Evolutionary conservation across 2,888 invertebrate species (phyloP), one percentile per base, ranked within the genome.

Genomic region (Elysia crispata): DNA sequence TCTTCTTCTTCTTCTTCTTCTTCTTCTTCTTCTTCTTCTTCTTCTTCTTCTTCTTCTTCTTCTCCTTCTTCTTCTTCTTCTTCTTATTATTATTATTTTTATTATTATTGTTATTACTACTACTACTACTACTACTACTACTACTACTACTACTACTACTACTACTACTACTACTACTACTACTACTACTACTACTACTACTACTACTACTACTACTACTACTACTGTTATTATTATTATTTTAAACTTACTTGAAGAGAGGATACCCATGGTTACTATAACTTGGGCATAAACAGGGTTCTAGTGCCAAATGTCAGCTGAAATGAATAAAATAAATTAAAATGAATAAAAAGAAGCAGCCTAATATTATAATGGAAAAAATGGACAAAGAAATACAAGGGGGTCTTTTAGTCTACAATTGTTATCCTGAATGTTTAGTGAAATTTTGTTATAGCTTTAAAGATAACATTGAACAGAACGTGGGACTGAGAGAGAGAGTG

Each of bases 101-200:
- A n/a, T n/a, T n/a, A n/a, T n/a, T n/a, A n/a, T 20, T n/a, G n/a
- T n/a, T n/a, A n/a, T n/a, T n/a, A n/a, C n/a, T n/a, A n/a, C n/a
- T n/a, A 30, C 67, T 50, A 67, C 50, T 25, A 20, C 77, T 54
- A 30, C 67, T 41, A 41, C 49, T 72, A 23, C 72, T 72, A 72
- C 72, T 72, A 72, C 72, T 31, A 72, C 72, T 41, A 72, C 72
- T 41, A 72, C 72, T 72, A 31, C 72, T 72, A 72, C 72, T 72
- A 72, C 72, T 72, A 72, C 41, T 41, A 72, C 49, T 41, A 31
- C 33, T 72, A 72, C 72, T 72, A 72, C 72, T 72, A 72, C 49
- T 72, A 72, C 72, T 72, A 72, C 41, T 72, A 72, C 72, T 72
- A 72, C 72, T 72, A 72, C 72, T 72, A 41, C 41, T 72, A 72